Evolutionary conservation across 1,140 invertebrate species (phyloP).

Genomic region (Drosophila micromelanica): DNA sequence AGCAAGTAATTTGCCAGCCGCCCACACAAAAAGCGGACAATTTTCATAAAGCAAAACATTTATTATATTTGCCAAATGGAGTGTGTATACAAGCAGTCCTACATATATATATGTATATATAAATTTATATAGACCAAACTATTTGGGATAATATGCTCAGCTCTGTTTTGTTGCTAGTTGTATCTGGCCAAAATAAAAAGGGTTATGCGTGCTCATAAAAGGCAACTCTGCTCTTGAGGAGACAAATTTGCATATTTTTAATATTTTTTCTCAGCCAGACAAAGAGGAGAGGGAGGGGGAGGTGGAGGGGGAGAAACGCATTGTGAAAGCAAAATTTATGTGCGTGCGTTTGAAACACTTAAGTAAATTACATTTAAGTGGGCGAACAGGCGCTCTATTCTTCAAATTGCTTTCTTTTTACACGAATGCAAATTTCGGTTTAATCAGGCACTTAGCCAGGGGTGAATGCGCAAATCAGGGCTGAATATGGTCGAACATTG

Average conservation of each 20-base stretch:
- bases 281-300: not conserved
- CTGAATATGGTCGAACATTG: not conserved
- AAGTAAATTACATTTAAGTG: constrained; percentile 75
- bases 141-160: constrained; percentile 34
- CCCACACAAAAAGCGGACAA: constrained; percentile 53
- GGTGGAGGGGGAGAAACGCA: constrained; percentile 15
- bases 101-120: constrained; percentile 2
- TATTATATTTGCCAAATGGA: constrained; percentile 80
- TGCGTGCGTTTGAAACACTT: constrained; percentile 74
- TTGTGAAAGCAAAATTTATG: constrained; percentile 62
- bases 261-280: constrained; percentile 61
- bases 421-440: constrained; percentile 45
- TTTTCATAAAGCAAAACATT: constrained; percentile 70
- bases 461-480: not conserved
- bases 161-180: constrained; percentile 40
- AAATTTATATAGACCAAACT: constrained; percentile 22
- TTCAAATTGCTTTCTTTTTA: constrained; percentile 43
- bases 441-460: constrained; percentile 30
- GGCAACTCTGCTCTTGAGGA: constrained; percentile 41
- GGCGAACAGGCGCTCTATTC: constrained; percentile 26
- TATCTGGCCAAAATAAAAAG: constrained; percentile 61
- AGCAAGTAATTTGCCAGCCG: constrained; percentile 38
- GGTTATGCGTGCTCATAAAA: constrained; percentile 70
- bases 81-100: constrained; percentile 36
- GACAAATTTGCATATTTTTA: constrained; percentile 81